phyloP scores from a whole-genome alignment of 92 coral and sea anemone genomes.

The Nematostella vectensis region DNA sequence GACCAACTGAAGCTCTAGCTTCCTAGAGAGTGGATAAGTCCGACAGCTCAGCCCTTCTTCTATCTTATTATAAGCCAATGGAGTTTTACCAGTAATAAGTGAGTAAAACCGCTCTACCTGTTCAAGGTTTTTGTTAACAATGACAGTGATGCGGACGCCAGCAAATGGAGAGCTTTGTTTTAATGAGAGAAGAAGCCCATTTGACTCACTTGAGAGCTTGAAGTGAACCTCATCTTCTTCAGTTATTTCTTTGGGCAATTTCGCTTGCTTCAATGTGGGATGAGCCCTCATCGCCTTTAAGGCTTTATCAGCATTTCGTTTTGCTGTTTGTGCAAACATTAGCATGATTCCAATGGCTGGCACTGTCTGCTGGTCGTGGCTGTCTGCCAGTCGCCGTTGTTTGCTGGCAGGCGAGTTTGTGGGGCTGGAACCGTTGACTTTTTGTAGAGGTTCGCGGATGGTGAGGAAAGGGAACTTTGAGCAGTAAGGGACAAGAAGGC shows the following conservation, averaged over 20 bases:
- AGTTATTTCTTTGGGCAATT: constrained; percentile 43
- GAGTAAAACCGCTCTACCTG: constrained; percentile 68
- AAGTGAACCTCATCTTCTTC: constrained; percentile 64
- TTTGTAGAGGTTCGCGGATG: constrained; percentile 63
- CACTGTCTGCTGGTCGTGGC: constrained; percentile 7
- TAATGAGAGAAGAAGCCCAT: constrained; percentile 50
- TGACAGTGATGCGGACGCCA: constrained; percentile 55
- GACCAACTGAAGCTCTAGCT: constrained; percentile 65
- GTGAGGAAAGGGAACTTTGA: constrained; percentile 63
- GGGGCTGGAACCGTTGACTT: constrained; percentile 49
- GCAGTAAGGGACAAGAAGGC: constrained; percentile 49
- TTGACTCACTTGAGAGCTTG: constrained; percentile 19
- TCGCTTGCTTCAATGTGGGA: constrained; percentile 36
- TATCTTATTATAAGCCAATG: constrained; percentile 67
- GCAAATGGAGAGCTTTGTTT: constrained; percentile 61
- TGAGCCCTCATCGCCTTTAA: constrained; percentile 31
- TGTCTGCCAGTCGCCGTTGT: constrained; percentile 42
- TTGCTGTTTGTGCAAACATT: constrained; percentile 68
- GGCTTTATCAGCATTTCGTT: constrained; percentile 53
- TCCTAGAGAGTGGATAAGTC: constrained; percentile 66
- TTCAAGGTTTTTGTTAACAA: constrained; percentile 66
- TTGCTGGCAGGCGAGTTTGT: constrained; percentile 57
- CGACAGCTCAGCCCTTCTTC: constrained; percentile 73
- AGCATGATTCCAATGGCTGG: constrained; percentile 67
- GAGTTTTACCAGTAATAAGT: constrained; percentile 61